Conservation (phyloP, 2,888 invertebrate species). For the Dusona sp. region DNA sequence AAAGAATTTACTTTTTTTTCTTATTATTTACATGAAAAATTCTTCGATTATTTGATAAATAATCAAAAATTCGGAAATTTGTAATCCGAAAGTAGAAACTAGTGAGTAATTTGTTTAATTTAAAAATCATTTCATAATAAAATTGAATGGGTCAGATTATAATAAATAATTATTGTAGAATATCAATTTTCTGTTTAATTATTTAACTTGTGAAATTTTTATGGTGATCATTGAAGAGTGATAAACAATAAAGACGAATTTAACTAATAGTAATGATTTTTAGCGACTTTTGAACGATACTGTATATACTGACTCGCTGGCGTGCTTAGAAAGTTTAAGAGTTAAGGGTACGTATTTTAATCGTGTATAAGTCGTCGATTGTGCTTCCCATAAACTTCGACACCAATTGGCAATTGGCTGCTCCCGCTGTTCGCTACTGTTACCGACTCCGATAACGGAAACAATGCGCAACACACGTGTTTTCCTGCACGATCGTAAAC, state of each 20-base stretch:
- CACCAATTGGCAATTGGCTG: slow-evolving; percentile 73
- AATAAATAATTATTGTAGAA: background rate
- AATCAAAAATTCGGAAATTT: too few relatives aligned
- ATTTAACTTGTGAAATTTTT: background rate
- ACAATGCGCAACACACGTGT: slow-evolving; percentile 75
- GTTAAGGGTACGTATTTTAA: slow-evolving; percentile 55
- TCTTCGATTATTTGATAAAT: background rate
- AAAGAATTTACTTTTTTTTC: background rate
- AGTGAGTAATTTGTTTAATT: background rate
- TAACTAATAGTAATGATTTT: background rate
- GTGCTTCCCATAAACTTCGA: slow-evolving; percentile 70
- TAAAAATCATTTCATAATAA: background rate
- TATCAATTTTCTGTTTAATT: background rate
- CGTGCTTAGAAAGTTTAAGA: slow-evolving; percentile 75
- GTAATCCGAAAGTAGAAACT: too few relatives aligned
- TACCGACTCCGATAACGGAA: slow-evolving; percentile 76
- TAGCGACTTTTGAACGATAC: background rate
- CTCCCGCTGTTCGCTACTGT: slow-evolving; percentile 13
- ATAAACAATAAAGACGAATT: background rate
- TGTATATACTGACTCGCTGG: slow-evolving; percentile 42
- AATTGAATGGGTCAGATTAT: background rate
- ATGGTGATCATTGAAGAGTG: background rate
- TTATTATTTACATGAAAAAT: background rate
- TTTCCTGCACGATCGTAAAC: slow-evolving; percentile 42
- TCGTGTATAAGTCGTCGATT: slow-evolving; percentile 57